These are phyloP conservation scores for Chromis chromis DNA, from an alignment of 2,797 vertebrate species.

Conservation along the genomic window DNA sequence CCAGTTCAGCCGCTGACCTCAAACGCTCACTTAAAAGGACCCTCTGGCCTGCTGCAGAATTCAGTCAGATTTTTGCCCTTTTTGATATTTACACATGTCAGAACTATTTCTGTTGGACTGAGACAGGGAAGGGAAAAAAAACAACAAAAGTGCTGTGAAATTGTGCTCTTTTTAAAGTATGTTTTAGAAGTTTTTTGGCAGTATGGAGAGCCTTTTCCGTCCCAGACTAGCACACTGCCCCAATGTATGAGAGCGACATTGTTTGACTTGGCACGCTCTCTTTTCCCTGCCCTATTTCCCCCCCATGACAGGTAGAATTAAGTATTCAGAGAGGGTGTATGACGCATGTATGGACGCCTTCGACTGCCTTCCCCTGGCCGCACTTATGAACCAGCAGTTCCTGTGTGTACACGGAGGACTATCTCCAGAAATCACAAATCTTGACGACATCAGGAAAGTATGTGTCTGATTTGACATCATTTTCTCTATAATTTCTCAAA, in stretches of 20 bases:
- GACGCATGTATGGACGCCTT: conserved; percentile 99
- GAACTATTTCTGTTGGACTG: conserved; percentile 72
- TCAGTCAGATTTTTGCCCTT: conserved; percentile 34
- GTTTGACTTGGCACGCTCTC: conserved; percentile 73
- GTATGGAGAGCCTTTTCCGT: conserved; percentile 52
- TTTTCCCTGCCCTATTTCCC: conserved; percentile 53
- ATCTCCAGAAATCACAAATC: conserved; percentile 99
- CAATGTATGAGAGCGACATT: conserved; percentile 58
- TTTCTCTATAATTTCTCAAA: conserved; percentile 45
- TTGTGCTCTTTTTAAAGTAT: conserved; percentile 53
- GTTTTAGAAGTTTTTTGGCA: conserved; percentile 63
- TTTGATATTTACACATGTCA: conserved; percentile 81
- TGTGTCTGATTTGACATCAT: conserved; percentile 76
- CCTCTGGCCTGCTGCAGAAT: conserved; percentile 47
- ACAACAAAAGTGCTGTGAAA: conserved; percentile 47
- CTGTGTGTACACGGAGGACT: conserved; percentile 97
- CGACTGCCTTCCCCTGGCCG: conserved; percentile 98
- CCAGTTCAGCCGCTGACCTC: conserved; percentile 43
- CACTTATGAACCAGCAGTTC: conserved; percentile 99
- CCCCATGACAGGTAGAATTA: conserved; percentile 95
- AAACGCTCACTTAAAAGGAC: conserved; percentile 54
- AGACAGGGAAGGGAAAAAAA: background rate
- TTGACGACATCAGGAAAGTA: conserved; percentile 99
- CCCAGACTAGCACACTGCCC: conserved; percentile 52
- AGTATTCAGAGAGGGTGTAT: conserved; percentile 98